These are phyloP conservation scores for Hypomesus transpacificus DNA, from an alignment of 2,113 vertebrate species.

Conservation along the genomic window DNA sequence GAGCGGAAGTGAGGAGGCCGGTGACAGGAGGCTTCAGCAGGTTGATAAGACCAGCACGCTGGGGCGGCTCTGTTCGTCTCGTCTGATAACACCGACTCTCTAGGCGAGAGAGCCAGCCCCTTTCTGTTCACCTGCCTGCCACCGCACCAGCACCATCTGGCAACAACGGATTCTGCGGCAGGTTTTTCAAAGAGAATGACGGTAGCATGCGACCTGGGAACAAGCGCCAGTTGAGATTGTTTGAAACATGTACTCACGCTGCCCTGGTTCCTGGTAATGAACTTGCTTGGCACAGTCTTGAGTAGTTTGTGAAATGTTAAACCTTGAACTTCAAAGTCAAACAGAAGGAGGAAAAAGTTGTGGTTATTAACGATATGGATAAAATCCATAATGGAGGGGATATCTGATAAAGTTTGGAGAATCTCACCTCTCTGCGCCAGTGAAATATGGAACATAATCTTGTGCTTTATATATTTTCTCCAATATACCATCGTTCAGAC, in stretches of 20 bases:
- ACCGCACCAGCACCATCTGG: constrained; percentile 13
- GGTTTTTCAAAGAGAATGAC: constrained; percentile 17
- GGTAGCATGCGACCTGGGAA: not conserved
- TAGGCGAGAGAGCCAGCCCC: not conserved
- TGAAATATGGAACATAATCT: not conserved
- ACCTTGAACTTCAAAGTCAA: not conserved
- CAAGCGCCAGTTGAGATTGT: too few relatives aligned
- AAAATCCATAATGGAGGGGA: too few relatives aligned
- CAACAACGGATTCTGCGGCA: constrained; percentile 8
- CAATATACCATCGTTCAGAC: not conserved
- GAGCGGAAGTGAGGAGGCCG: too few relatives aligned
- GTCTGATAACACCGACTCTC: constrained; percentile 10
- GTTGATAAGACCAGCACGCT: constrained; percentile 9
- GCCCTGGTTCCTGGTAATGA: too few relatives aligned
- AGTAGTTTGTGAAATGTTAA: too few relatives aligned
- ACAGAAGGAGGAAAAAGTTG: too few relatives aligned
- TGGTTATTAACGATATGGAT: too few relatives aligned
- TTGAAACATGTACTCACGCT: too few relatives aligned
- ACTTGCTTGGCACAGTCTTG: too few relatives aligned
- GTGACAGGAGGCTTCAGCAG: not conserved
- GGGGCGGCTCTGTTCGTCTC: constrained; percentile 9
- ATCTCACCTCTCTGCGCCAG: too few relatives aligned
- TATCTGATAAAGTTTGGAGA: too few relatives aligned
- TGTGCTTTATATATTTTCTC: constrained; percentile 21
- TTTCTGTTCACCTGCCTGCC: constrained; percentile 6